phyloP scores from a whole-genome alignment of 2,888 invertebrate species.

The Homarus gammarus region DNA sequence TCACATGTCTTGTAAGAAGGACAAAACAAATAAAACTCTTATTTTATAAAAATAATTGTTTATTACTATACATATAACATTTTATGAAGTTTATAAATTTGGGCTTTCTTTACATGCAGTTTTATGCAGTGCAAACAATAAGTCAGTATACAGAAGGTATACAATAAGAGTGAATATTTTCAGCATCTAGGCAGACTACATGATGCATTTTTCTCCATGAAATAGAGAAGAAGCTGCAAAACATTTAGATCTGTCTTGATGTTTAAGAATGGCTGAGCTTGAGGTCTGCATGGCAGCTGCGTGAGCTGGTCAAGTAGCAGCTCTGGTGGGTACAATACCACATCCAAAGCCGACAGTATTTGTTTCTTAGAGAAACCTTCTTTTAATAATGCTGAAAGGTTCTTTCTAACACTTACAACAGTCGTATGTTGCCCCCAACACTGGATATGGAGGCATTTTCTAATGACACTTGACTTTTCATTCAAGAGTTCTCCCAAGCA shows the following conservation, averaged over 20 bases:
- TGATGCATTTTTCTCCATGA: slow-evolving; percentile 36
- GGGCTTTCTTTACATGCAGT: no score
- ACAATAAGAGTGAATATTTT: no score
- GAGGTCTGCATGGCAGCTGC: slow-evolving; percentile 16
- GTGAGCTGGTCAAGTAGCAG: slow-evolving; percentile 29
- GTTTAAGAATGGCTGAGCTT: slow-evolving; percentile 29
- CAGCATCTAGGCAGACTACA: no score
- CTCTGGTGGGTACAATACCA: slow-evolving; percentile 46
- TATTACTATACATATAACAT: no score
- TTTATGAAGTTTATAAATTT: no score
- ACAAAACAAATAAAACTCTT: no score
- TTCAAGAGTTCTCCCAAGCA: slow-evolving; percentile 21
- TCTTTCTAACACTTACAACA: slow-evolving; percentile 38
- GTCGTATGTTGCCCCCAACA: slow-evolving; percentile 25
- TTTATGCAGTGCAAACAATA: no score
- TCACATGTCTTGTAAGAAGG: no score
- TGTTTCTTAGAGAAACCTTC: slow-evolving; percentile 39
- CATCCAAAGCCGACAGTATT: slow-evolving; percentile 25
- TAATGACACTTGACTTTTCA: slow-evolving; percentile 15
- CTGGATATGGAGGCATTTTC: slow-evolving; percentile 14
- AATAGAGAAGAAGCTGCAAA: slow-evolving; percentile 44
- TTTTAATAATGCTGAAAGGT: slow-evolving; percentile 6
- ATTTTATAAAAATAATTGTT: no score
- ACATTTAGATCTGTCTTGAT: slow-evolving; percentile 21
- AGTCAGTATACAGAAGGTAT: no score